Base-by-base conservation (phyloP, 2,113 vertebrate species). In the Junco hyemalis region DNA sequence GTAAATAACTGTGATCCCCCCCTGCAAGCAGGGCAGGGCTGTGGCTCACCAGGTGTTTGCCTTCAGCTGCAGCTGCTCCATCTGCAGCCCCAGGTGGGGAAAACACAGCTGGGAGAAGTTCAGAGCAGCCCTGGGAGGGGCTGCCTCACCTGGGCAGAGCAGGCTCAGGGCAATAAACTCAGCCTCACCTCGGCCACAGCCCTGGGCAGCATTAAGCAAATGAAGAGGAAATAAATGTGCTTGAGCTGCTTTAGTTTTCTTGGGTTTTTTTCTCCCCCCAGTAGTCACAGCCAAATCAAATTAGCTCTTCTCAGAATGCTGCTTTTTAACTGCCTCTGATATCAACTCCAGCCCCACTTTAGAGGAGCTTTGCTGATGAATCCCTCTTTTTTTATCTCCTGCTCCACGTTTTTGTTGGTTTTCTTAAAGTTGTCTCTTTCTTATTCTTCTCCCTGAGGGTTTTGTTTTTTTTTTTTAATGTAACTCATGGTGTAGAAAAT, bases 101-200 rank as follows among this genome's bases (percentile, higher is more conserved):
- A 96, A 97, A 95, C 94, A 96, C 97, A 98, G 97, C 97, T 98
- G 97, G 93, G 95, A 65, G 78, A 29, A 93, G 88, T 93, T 95
- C 64, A 59, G 86, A 95, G 84, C 93, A 96, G 86, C 96, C 73
- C 48, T 33, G 8, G 80, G 81, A 90, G 33, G 42, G 80, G 79
- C 93, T 90, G 22, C 21, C 81, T 97, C 97, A 96, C 95, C 84
- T 96, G 84, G 69, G 80, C 83, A 51, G 14, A 87, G 84, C 70
- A 50, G 57, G 51, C 66, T 0, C 4, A 38, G 6, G 7, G 81
- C 3, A 12, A 26, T 88, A 78, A 94, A 29, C 42, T 50, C 4
- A 21, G 51, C 45, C 77, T 90, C 88, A 92, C 70, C 61, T 81
- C 11, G 3, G 54, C 9, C 8, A 3, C 8, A 13, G 65, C 81